These are phyloP conservation scores for Muscicapa adusta DNA, from an alignment of 2,113 vertebrate species.

Conservation along the genomic window DNA sequence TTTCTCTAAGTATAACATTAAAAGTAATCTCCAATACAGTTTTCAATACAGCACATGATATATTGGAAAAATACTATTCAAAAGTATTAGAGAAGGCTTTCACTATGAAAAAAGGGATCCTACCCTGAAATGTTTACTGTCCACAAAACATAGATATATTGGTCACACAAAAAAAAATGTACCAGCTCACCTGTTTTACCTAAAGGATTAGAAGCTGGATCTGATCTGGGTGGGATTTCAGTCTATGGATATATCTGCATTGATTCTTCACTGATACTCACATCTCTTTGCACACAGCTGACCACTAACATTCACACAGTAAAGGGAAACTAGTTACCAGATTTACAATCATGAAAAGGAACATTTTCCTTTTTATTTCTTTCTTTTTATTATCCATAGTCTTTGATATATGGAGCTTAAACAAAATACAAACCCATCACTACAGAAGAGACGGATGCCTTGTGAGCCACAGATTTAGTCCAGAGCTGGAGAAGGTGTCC, in stretches of 20 bases:
- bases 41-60: not conserved
- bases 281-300: not conserved
- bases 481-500: not conserved
- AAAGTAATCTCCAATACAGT: not conserved
- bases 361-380: not conserved
- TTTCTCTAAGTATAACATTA: not conserved
- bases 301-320: not conserved
- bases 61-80: not conserved
- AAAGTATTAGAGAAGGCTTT: not conserved
- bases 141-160: not conserved
- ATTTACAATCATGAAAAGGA: not conserved
- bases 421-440: not conserved
- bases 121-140: not conserved
- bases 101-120: not conserved
- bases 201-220: not conserved
- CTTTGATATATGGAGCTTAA: not conserved
- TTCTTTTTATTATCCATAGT: not conserved
- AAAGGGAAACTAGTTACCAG: not conserved
- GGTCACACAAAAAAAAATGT: not conserved
- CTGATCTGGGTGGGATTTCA: not conserved
- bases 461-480: accelerated
- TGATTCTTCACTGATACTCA: not conserved
- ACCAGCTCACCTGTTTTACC: not conserved
- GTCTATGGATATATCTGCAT: not conserved
- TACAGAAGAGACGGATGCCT: not conserved